A percentile compares a stretch with the other conserved stretches of the same genome.
Conservation (phyloP, 2,113 vertebrate genomes). For the Cyprinodon variegatus region DNA sequence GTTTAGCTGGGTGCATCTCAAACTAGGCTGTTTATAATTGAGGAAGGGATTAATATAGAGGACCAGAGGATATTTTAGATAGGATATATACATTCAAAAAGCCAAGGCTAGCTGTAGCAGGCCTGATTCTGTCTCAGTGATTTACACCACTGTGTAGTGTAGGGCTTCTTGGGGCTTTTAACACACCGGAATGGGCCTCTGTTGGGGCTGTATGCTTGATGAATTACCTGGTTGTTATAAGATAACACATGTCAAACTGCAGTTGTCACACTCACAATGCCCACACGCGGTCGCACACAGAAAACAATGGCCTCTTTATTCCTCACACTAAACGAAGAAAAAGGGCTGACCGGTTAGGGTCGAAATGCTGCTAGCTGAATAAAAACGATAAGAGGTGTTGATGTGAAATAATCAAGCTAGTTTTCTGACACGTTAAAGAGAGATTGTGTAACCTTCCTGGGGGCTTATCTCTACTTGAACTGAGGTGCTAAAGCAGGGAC, state of each 20-base stretch:
- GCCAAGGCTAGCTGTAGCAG: slow-evolving; percentile 49
- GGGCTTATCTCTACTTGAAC: slow-evolving; percentile 14
- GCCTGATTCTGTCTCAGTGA: slow-evolving; percentile 78
- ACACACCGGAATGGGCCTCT: slow-evolving; percentile 46
- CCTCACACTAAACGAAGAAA: slow-evolving; percentile 29
- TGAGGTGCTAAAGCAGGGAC: slow-evolving; percentile 6
- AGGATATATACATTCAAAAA: slow-evolving; percentile 47
- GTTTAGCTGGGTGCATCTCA: slow-evolving; percentile 39
- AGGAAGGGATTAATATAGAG: slow-evolving; percentile 64
- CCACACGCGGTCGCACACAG: slow-evolving; percentile 19
- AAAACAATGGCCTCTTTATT: slow-evolving; percentile 40
- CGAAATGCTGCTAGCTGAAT: slow-evolving; percentile 22
- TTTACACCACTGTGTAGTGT: slow-evolving; percentile 66
- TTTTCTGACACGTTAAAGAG: slow-evolving; percentile 31
- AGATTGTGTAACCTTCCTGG: slow-evolving; percentile 31
- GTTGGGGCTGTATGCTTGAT: slow-evolving; percentile 63
- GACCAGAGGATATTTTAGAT: slow-evolving; percentile 60
- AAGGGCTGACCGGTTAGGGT: slow-evolving; percentile 29
- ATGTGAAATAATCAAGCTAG: slow-evolving; percentile 35
- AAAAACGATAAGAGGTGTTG: slow-evolving; percentile 51
- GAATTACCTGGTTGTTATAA: slow-evolving; percentile 63
- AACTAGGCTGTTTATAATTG: slow-evolving; percentile 70
- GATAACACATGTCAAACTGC: slow-evolving; percentile 58
- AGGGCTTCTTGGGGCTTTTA: slow-evolving; percentile 61
- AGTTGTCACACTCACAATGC: slow-evolving; percentile 56